Evolutionary conservation across 1,140 invertebrate species (phyloP), one percentile per base, ranked within the genome.

Genomic region (Philopotamus ludificatus): DNA sequence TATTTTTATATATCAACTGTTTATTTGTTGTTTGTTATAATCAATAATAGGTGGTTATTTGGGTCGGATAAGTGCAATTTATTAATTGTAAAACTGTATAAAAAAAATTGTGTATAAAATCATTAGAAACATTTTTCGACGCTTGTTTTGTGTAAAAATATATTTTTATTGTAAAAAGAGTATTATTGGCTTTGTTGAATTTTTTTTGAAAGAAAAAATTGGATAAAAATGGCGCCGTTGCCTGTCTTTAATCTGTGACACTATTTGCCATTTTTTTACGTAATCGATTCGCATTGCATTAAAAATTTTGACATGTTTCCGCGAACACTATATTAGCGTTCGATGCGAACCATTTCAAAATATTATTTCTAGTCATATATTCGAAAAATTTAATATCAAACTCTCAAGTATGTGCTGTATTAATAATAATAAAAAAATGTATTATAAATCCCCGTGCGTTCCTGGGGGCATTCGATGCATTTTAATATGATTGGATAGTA

Each of bases 51-150:
- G 41, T 45, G 50, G 61, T 63, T 55, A 45, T 51, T 50, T 59
- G 42, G 60, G 66, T 64, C 66, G 62, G 66, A 63, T 53, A 53
- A 50, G 66, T 64, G 66, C 66, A 67, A 67, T 63, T 62, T 67
- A 63, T 65, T 44, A 55, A 57, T 47, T 50, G 61, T 59, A 53
- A 63, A 63, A 54, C 58, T 22, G 18, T 68, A 62, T 68, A 68
- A n/a, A n/a, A n/a, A n/a, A n/a, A 57, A 68, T 68, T 68, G 63
- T 68, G 66, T 68, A 68, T 53, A 68, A 68, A 68, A 60, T 53
- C 18, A 53, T 53, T 21, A 26, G 20, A 23, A 53, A 25, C n/a
- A 10, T n/a, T 55, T 55, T 55, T 39, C 21, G 18, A n/a, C n/a
- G 23, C 42, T 53, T 42, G 16, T 34, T 34, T n/a, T 57, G 34